Base-by-base conservation (phyloP, 2,797 vertebrate species). In the Lepus oiostolus region DNA sequence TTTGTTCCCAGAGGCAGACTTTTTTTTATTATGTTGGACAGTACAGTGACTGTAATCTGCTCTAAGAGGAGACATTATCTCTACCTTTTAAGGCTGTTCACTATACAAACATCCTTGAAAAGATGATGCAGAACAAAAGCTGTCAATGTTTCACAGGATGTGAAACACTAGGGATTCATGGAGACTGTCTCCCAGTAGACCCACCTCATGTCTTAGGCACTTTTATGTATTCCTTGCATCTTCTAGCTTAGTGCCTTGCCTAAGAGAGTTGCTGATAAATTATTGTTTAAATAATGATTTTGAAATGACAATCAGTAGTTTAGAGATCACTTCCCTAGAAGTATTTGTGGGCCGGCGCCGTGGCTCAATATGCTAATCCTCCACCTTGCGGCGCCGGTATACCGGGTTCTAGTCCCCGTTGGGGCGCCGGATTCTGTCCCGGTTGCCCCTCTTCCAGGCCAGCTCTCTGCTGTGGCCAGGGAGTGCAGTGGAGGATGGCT, bases 241-340 rank as follows among this genome's bases (percentile, higher is more conserved):
- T 77, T 50, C n/a, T 58, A 82, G n/a, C 13, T 90, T 68, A 81
- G 50, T 84, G 47, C 3, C 52, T 94, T 17, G 72, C n/a, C 12
- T 52, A 16, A 47, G 75, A 87, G 38, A 83, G 19, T 77, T 79
- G 35, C 50, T 84, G 72, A 60, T 70, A 83, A 62, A 83, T 54
- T 83, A 58, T 90, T 90, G 47, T 85, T 76, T 28, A 91, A 96
- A 82, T 75, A 72, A 71, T 38, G 13, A 84, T 82, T 95, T 87
- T 76, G 26, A 75, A 93, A 74, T 35, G 60, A 79, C 7, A 80
- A 54, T 58, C 26, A 88, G 42, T 30, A 62, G 17, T 72, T 75
- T 83, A 71, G 17, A 88, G 62, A n/a, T 75, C 14, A 21, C 54
- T 91, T 83, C 8, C 58, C 7, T 3, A 88, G 67, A 47, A 47